Base-by-base conservation (phyloP, 2,888 invertebrate species). In the Steromphala cineraria region DNA sequence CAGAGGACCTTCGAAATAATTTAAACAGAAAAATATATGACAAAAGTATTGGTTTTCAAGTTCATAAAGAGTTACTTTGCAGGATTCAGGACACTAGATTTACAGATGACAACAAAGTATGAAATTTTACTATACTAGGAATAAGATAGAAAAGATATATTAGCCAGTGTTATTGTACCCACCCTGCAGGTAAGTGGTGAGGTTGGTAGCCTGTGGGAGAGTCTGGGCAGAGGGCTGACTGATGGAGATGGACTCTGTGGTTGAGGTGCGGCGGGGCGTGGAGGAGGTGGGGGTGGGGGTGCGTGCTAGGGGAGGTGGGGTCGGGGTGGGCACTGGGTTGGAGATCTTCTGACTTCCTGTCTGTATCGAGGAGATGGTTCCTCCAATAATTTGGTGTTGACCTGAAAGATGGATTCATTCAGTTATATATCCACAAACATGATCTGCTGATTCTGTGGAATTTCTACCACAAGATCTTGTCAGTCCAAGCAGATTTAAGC, bases 101-200 rank as follows among this genome's bases (percentile, higher is more conserved):
- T n/a, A n/a, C n/a, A n/a, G n/a, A n/a, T n/a, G n/a, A n/a, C n/a
- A n/a, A n/a, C n/a, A n/a, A n/a, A n/a, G n/a, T n/a, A n/a, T n/a
- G n/a, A n/a, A n/a, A n/a, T n/a, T n/a, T n/a, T n/a, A 36, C 36
- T 36, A 4, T 7, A 36, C 7, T 36, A 36, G 36, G 7, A 7
- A 36, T 36, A 4, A 4, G 2, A 36, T 36, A 7, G 7, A 36
- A 4, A 36, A 4, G 4, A 36, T 7, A 2, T 4, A 46, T 13
- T 15, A 19, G 7, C 21, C 19, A 24, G 3, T 13, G 17, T 28
- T 1, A 17, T n/a, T 10, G 17, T 67, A 53, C 80, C 78, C 77
- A 88, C 88, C 85, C 82, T 88, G 88, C 36, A 86, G 78, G 62
- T 86, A 86, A 52, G 83, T 83, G 15, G 85, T 81, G 17, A 88